Conservation (phyloP, 2,113 vertebrate genomes). For the Hemibagrus wyckioides region DNA sequence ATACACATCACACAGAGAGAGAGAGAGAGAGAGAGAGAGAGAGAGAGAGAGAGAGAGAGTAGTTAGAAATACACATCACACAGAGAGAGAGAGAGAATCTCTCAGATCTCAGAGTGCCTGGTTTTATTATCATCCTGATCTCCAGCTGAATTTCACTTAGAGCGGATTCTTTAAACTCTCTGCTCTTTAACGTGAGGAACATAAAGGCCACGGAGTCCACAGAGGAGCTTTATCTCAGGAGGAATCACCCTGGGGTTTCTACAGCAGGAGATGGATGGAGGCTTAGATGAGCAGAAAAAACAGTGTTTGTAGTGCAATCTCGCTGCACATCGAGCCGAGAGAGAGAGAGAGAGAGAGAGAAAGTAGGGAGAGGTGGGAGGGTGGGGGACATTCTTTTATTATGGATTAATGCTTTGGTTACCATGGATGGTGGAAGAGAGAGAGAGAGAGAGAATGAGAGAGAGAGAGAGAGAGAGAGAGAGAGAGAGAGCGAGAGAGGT, state of each 20-base stretch:
- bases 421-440: not conserved
- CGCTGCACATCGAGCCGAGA: not conserved
- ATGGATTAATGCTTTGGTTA: constrained; percentile 43
- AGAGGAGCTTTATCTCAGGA: not conserved
- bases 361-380: not conserved
- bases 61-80: not conserved
- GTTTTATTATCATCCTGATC: not conserved
- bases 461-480: constrained; percentile 6
- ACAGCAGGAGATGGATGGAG: not conserved
- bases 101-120: not conserved
- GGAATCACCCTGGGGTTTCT: not conserved
- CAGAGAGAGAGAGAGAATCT: not conserved
- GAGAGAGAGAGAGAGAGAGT: not conserved
- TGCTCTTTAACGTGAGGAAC: not conserved
- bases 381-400: constrained; percentile 56
- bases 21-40: not conserved
- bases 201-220: not conserved
- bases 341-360: not conserved
- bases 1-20: not conserved
- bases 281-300: not conserved
- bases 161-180: not conserved
- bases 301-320: not conserved
- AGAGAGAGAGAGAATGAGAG: not conserved
- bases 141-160: not conserved
- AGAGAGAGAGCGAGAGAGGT: constrained; percentile 7